phyloP scores from a whole-genome alignment of 2,113 vertebrate species.

The Ardeotis arabs region DNA sequence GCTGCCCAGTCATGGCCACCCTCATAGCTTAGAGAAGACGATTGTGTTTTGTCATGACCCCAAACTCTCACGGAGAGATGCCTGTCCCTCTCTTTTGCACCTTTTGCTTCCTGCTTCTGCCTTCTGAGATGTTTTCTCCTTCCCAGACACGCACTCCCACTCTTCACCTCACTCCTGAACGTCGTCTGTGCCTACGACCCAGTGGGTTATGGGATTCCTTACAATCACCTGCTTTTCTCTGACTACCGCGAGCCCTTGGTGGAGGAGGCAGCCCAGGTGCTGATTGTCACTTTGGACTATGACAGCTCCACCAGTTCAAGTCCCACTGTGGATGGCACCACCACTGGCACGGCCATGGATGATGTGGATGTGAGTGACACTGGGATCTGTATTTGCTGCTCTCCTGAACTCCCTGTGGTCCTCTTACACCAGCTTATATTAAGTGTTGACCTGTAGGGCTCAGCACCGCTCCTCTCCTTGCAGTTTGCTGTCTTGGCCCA shows the following conservation, averaged over 20 bases:
- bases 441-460: neutral
- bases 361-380: conserved; percentile 86
- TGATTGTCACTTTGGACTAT: conserved; percentile 94
- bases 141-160: conserved; percentile 90
- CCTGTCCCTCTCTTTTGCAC: neutral
- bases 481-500: neutral
- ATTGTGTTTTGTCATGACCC: neutral
- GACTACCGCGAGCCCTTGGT: conserved; percentile 96
- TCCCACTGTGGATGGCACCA: conserved; percentile 82
- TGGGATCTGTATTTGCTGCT: neutral
- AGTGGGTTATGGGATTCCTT: conserved; percentile 96
- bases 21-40: neutral
- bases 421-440: neutral
- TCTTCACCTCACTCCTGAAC: conserved; percentile 96
- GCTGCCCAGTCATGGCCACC: neutral
- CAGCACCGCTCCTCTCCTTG: neutral
- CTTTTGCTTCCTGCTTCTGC: neutral
- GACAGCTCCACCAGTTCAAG: conserved; percentile 80
- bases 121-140: neutral
- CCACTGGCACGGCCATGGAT: conserved; percentile 89
- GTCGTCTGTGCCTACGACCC: conserved; percentile 96
- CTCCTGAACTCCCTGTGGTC: neutral
- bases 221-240: conserved; percentile 96
- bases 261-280: conserved; percentile 94
- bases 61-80: neutral